Percentiles rank a stretch among this genome's conserved stretches.
phyloP scores from a whole-genome alignment of 1,140 invertebrate species.

The Acyrthosiphon pisum region DNA sequence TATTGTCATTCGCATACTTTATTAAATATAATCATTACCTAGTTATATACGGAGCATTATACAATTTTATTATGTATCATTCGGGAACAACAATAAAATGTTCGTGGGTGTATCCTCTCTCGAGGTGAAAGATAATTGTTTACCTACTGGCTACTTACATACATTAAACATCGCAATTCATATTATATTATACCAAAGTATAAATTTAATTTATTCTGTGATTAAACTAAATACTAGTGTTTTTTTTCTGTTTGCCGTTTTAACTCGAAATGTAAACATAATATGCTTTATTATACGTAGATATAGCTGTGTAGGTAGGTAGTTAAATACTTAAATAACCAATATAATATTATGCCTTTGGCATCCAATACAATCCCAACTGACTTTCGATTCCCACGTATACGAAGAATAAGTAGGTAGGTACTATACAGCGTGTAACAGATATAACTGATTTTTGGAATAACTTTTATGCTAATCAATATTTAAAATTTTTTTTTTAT shows the following conservation, averaged over 20 bases:
- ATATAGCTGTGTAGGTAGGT: background rate
- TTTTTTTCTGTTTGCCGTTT: background rate
- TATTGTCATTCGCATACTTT: background rate
- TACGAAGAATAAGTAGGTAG: too few species aligned
- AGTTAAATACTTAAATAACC: background rate
- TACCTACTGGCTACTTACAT: background rate
- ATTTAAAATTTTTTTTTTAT: too few species aligned
- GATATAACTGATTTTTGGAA: too few species aligned
- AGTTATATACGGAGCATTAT: background rate
- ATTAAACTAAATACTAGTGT: background rate
- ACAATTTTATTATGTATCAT: background rate
- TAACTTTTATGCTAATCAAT: too few species aligned
- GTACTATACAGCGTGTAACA: too few species aligned
- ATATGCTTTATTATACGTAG: background rate
- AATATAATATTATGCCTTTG: too few species aligned
- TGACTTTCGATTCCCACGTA: too few species aligned
- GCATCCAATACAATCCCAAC: too few species aligned
- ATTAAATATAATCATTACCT: background rate
- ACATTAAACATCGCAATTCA: background rate
- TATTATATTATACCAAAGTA: background rate
- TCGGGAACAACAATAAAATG: background rate
- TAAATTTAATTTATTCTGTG: background rate
- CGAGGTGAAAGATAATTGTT: background rate
- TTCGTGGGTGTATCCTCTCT: background rate
- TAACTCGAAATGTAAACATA: background rate